phyloP scores from a whole-genome alignment of 2,113 vertebrate genomes.

The Mesitornis unicolor region DNA sequence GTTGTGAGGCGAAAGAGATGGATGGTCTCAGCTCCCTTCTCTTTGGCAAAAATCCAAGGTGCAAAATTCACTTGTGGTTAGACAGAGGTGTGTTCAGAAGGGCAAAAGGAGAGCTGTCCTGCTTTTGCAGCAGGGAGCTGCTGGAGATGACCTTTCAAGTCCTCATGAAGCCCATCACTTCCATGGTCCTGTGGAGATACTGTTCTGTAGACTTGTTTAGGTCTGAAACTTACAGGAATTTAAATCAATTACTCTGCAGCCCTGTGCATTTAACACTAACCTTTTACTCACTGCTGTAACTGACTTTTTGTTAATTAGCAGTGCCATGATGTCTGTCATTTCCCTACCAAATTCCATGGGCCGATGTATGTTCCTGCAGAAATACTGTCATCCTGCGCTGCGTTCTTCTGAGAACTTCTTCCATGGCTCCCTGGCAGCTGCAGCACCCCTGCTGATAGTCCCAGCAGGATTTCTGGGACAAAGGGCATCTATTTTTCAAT shows the following conservation, averaged over 20 bases:
- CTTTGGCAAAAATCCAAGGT: not conserved
- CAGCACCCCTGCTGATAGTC: not conserved
- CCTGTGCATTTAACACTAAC: not conserved
- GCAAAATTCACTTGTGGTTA: not conserved
- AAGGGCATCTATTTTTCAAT: not conserved
- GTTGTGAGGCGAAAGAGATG: accelerated
- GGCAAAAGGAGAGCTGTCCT: not conserved
- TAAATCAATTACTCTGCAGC: not conserved
- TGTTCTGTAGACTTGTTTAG: not conserved
- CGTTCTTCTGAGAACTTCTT: not conserved
- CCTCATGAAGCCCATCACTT: not conserved
- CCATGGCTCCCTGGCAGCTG: not conserved
- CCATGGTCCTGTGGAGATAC: not conserved
- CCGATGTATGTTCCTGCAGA: not conserved
- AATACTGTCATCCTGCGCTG: not conserved
- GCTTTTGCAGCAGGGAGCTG: not conserved
- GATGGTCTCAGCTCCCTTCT: not conserved
- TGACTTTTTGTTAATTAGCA: not conserved
- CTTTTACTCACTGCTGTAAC: not conserved
- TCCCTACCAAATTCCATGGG: not conserved
- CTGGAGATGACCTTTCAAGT: not conserved
- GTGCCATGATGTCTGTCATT: not conserved
- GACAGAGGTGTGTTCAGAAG: not conserved
- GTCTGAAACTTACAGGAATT: not conserved
- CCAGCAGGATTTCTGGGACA: not conserved